Percentiles rank a stretch among this genome's conserved stretches.
These are phyloP conservation scores for Diachrysia chrysitis DNA, from an alignment of 2,888 invertebrate species.

Conservation along the genomic window DNA sequence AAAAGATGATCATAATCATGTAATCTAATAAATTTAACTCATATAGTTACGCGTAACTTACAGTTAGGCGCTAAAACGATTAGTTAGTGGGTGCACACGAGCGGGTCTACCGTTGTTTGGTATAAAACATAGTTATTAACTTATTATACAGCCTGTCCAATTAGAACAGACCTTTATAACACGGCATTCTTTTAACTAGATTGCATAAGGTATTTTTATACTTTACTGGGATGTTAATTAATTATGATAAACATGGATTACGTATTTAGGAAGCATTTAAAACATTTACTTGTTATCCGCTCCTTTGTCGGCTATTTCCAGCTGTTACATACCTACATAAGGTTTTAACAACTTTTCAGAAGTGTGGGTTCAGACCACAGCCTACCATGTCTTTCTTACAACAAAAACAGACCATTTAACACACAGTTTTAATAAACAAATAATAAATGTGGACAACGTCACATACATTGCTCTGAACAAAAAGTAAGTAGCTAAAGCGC, in stretches of 20 bases:
- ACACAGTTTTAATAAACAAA: too few relatives aligned
- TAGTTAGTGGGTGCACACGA: slow-evolving; percentile 59
- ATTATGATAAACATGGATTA: neutral
- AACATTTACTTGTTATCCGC: neutral
- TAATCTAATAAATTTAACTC: slow-evolving; percentile 34
- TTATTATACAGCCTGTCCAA: slow-evolving; percentile 39
- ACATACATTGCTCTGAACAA: too few relatives aligned
- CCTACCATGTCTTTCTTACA: too few relatives aligned
- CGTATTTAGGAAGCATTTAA: neutral
- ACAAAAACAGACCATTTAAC: too few relatives aligned
- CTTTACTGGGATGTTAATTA: slow-evolving; percentile 7
- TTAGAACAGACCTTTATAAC: slow-evolving; percentile 45
- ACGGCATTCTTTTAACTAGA: slow-evolving; percentile 24
- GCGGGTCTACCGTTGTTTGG: slow-evolving; percentile 52
- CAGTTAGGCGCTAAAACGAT: slow-evolving; percentile 56
- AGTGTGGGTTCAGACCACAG: too few relatives aligned
- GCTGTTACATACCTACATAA: neutral
- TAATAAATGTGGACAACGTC: too few relatives aligned
- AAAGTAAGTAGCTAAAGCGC: too few relatives aligned
- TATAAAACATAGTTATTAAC: slow-evolving; percentile 43
- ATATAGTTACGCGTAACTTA: slow-evolving; percentile 39
- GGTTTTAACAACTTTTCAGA: too few relatives aligned
- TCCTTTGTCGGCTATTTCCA: neutral
- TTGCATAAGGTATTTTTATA: slow-evolving; percentile 13
- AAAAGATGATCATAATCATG: slow-evolving; percentile 18